These are phyloP conservation scores for Lycocerus yunnanus DNA, from an alignment of 2,888 invertebrate species.

Conservation along the genomic window DNA sequence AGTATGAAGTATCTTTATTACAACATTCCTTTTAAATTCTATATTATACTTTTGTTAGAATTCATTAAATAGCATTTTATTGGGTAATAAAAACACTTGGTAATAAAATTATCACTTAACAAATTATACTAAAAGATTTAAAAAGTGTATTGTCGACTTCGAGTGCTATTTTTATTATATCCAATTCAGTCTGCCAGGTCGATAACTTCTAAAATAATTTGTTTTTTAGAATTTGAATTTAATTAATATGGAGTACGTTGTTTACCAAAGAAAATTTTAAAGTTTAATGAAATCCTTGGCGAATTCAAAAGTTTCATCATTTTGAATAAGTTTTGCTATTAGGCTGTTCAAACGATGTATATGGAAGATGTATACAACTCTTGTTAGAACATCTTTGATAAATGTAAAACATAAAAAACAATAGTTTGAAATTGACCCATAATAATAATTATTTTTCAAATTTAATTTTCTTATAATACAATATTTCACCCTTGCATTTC, in stretches of 20 bases:
- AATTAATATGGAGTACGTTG: background rate
- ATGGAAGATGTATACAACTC: background rate
- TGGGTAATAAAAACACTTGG: background rate
- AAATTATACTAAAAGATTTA: background rate
- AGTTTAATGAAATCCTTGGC: background rate
- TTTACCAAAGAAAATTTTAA: background rate
- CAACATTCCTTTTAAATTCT: background rate
- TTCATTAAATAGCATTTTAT: background rate
- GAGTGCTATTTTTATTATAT: background rate
- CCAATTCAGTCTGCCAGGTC: background rate
- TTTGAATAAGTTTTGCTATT: background rate
- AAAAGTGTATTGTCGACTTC: background rate
- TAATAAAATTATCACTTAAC: background rate
- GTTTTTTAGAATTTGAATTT: background rate
- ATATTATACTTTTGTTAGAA: background rate
- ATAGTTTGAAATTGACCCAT: background rate
- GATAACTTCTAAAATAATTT: background rate
- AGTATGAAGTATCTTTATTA: background rate
- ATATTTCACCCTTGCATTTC: background rate
- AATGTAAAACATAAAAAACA: background rate
- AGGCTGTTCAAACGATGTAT: background rate
- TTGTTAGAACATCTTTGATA: background rate
- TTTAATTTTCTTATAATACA: background rate
- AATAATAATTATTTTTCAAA: background rate
- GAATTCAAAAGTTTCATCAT: background rate